Conservation (phyloP, 2,888 invertebrate genomes). For the Adelognathus sp. region DNA sequence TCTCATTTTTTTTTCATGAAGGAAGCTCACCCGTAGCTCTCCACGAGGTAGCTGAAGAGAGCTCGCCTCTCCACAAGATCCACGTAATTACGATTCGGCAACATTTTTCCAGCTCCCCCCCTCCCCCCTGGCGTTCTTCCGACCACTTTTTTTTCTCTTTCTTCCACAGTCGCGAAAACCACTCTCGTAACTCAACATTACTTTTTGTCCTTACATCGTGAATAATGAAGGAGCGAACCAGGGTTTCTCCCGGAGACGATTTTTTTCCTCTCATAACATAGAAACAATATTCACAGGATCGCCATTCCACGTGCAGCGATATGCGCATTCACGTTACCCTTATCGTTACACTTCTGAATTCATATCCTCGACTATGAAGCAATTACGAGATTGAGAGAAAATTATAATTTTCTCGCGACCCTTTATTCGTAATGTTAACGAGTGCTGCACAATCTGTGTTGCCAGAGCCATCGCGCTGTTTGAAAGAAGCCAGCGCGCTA, state of each 20-base stretch:
- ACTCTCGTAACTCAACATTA: constrained; percentile 35
- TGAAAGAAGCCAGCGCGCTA: constrained; percentile 51
- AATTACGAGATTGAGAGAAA: constrained; percentile 49
- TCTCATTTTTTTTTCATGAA: constrained; percentile 31
- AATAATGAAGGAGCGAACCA: constrained; percentile 44
- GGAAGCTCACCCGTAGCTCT: constrained; percentile 36
- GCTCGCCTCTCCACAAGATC: constrained; percentile 54
- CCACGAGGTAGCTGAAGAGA: constrained; percentile 48
- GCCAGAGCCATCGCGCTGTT: constrained; percentile 32
- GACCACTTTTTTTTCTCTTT: constrained; percentile 38
- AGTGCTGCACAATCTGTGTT: constrained; percentile 38
- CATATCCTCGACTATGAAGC: constrained; percentile 1
- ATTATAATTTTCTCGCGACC: constrained; percentile 30
- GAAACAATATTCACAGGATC: background rate
- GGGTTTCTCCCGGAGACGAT: background rate
- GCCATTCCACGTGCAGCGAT: background rate
- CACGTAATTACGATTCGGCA: constrained; percentile 63
- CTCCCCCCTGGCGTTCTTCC: background rate
- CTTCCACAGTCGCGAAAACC: constrained; percentile 62
- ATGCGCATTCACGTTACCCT: background rate
- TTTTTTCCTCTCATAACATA: constrained; percentile 1
- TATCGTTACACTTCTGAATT: constrained; percentile 5
- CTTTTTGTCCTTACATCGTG: constrained; percentile 40
- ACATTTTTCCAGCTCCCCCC: constrained; percentile 17
- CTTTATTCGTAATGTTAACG: constrained; percentile 18